Percentiles rank a stretch among this genome's conserved stretches.
These are phyloP conservation scores for Ascaphus truei DNA, from an alignment of 2,113 vertebrate species.

Conservation along the genomic window DNA sequence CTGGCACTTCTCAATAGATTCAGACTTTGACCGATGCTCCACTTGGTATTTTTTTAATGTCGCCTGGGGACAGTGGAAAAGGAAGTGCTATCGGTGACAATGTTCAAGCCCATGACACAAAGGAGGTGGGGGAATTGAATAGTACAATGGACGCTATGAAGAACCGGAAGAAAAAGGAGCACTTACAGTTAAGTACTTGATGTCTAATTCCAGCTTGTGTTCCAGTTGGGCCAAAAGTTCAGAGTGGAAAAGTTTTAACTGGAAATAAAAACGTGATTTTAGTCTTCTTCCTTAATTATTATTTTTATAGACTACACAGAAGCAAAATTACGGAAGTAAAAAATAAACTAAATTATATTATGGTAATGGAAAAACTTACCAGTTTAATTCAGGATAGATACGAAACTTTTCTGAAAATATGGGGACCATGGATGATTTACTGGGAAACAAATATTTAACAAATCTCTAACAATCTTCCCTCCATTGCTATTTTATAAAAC, in stretches of 20 bases:
- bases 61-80: slow-evolving; percentile 54
- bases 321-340: too few relatives aligned
- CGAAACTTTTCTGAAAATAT: too few relatives aligned
- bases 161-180: not conserved
- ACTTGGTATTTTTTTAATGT: slow-evolving; percentile 79
- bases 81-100: not conserved
- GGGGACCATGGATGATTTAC: too few relatives aligned
- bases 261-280: not conserved
- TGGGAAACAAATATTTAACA: too few relatives aligned
- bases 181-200: slow-evolving; percentile 74
- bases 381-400: too few relatives aligned
- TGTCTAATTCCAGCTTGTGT: slow-evolving; percentile 78
- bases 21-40: slow-evolving; percentile 67
- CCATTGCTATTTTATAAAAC: too few relatives aligned
- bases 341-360: too few relatives aligned
- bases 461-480: too few relatives aligned
- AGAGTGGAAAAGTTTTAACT: slow-evolving; percentile 80
- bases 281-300: not conserved
- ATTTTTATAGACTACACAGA: too few relatives aligned
- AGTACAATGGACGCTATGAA: not conserved
- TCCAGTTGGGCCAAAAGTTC: slow-evolving; percentile 76
- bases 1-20: slow-evolving; percentile 76
- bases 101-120: not conserved
- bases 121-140: not conserved
- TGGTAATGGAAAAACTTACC: too few relatives aligned